Conservation (phyloP, 2,113 vertebrate species). For the Scomber japonicus region DNA sequence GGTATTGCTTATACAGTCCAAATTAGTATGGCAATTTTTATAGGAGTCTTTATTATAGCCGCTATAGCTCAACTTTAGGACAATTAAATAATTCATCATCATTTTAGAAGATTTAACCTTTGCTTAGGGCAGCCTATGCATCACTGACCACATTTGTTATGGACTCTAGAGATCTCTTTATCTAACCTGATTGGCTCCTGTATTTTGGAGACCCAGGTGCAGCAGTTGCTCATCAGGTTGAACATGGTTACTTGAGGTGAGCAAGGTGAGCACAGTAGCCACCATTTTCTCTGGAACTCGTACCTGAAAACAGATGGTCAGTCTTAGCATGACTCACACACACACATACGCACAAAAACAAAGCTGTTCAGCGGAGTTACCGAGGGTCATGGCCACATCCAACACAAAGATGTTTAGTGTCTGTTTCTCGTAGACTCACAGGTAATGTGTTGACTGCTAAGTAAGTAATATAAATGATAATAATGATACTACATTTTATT, state of each 20-base stretch:
- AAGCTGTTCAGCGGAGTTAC: background rate
- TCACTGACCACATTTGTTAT: background rate
- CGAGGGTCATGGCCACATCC: background rate
- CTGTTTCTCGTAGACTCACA: slow-evolving; percentile 7
- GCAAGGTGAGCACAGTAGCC: slow-evolving; percentile 64
- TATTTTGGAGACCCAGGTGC: slow-evolving; percentile 89
- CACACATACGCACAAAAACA: slow-evolving; percentile 1
- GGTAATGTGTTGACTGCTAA: slow-evolving; percentile 11
- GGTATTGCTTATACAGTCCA: too few species aligned
- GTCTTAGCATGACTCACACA: slow-evolving; percentile 12
- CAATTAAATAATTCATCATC: too few species aligned
- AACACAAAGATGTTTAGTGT: slow-evolving; percentile 36
- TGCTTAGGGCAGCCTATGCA: too few species aligned
- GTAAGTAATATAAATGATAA: background rate
- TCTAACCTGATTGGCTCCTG: slow-evolving; percentile 90
- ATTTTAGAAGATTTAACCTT: too few species aligned
- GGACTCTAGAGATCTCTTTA: background rate
- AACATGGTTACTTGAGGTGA: slow-evolving; percentile 87
- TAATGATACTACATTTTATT: too few species aligned
- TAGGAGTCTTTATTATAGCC: too few species aligned
- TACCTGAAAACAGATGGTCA: slow-evolving; percentile 66
- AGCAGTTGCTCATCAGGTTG: slow-evolving; percentile 91
- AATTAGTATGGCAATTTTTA: too few species aligned
- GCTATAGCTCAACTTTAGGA: too few species aligned
- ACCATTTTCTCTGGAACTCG: slow-evolving; percentile 83